Evolutionary conservation across 2,797 vertebrate species (phyloP).

Genomic region (Podarcis lilfordi): DNA sequence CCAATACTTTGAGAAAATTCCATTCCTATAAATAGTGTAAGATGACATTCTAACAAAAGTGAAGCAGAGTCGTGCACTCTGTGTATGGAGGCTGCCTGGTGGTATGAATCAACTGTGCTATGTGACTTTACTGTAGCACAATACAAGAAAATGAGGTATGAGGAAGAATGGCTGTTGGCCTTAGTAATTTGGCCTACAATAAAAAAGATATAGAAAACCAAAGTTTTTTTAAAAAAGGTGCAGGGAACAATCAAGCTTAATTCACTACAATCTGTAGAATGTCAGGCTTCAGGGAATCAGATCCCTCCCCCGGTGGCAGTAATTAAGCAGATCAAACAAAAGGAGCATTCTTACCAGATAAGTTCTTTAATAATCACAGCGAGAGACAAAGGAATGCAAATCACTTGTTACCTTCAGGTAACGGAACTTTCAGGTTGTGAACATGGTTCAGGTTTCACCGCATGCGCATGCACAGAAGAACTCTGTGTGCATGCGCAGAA

Average conservation of each 20-base stretch:
- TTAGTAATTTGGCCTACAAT: background rate
- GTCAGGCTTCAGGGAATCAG: too few relatives aligned
- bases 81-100: constrained; percentile 9
- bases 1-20: background rate
- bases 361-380: too few relatives aligned
- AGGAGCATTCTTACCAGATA: too few relatives aligned
- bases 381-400: too few relatives aligned
- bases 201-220: background rate
- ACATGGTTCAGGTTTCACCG: too few relatives aligned
- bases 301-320: too few relatives aligned
- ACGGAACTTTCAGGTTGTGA: too few relatives aligned
- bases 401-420: too few relatives aligned
- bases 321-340: too few relatives aligned
- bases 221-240: background rate
- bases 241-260: background rate
- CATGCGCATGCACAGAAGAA: too few relatives aligned
- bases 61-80: background rate
- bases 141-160: background rate
- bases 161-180: background rate
- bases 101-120: background rate
- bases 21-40: background rate
- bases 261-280: background rate
- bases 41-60: background rate
- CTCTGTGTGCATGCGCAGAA: too few relatives aligned
- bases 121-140: background rate